These are phyloP conservation scores for Colistium nudipinnis DNA, from an alignment of 2,113 vertebrate genomes.

Conservation along the genomic window DNA sequence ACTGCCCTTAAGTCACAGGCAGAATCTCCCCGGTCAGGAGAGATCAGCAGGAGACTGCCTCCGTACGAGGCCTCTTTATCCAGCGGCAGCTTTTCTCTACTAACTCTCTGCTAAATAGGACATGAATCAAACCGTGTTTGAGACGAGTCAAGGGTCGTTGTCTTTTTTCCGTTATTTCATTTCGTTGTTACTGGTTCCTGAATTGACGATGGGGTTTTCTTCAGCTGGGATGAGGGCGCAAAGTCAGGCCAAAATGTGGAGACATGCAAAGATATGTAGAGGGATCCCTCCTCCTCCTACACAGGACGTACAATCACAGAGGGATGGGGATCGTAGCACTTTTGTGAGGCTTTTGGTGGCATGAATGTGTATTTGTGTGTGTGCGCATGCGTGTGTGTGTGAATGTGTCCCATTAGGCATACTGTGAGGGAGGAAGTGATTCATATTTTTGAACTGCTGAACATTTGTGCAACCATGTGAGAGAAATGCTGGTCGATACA, in stretches of 20 bases:
- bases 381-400: constrained; percentile 13
- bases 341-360: constrained; percentile 64
- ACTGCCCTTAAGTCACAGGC: constrained; percentile 66
- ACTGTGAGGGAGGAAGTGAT: constrained; percentile 50
- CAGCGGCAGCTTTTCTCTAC: constrained; percentile 66
- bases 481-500: constrained; percentile 28
- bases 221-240: constrained; percentile 54
- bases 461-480: constrained; percentile 23
- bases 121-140: constrained; percentile 39
- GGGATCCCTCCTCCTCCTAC: constrained; percentile 46
- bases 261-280: constrained; percentile 53
- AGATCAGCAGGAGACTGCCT: constrained; percentile 56
- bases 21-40: constrained; percentile 57
- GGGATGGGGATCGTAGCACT: constrained; percentile 68
- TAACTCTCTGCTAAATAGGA: constrained; percentile 54
- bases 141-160: constrained; percentile 47
- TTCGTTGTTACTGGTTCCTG: constrained; percentile 33
- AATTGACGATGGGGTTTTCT: constrained; percentile 45
- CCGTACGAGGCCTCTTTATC: constrained; percentile 53
- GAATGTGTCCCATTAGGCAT: constrained; percentile 21
- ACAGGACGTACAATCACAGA: constrained; percentile 75
- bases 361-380: constrained; percentile 37
- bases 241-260: constrained; percentile 60
- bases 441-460: constrained; percentile 35
- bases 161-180: constrained; percentile 34